These are phyloP conservation scores for Pollenia labialis DNA, from an alignment of 2,888 invertebrate genomes.

Conservation along the genomic window DNA sequence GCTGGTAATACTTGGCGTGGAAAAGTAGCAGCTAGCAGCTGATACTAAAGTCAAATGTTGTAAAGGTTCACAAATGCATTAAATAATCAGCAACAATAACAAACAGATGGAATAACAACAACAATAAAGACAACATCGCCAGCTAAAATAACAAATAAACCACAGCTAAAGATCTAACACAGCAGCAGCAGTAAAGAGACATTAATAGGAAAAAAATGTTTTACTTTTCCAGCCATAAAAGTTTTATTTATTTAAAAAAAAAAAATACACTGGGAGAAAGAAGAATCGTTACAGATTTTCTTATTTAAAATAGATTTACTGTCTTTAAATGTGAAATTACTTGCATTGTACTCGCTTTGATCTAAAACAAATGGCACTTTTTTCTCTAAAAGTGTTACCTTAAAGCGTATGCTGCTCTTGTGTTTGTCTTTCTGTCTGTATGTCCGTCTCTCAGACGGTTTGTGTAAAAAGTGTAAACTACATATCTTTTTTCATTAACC, in stretches of 20 bases:
- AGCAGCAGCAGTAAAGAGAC: constrained; percentile 7
- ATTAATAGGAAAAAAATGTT: constrained; percentile 20
- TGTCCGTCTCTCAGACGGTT: background rate
- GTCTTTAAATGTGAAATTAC: background rate
- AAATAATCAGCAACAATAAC: constrained; percentile 55
- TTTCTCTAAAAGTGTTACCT: background rate
- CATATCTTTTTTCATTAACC: constrained; percentile 23
- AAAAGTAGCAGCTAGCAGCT: constrained; percentile 44
- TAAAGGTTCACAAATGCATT: constrained; percentile 68
- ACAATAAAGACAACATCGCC: constrained; percentile 32
- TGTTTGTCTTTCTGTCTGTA: background rate
- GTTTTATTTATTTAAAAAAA: background rate
- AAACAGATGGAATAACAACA: constrained; percentile 40
- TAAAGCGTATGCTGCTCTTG: background rate
- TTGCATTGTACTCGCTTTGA: background rate
- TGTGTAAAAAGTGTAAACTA: background rate
- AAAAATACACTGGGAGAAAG: constrained; percentile 12
- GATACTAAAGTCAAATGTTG: constrained; percentile 68
- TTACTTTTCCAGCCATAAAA: constrained; percentile 4
- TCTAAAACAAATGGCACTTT: background rate
- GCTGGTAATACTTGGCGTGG: background rate
- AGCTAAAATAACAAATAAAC: constrained; percentile 16
- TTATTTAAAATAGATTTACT: background rate
- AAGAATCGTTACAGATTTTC: too few relatives aligned
- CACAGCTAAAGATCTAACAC: constrained; percentile 17